These are phyloP conservation scores for Merodon equestris DNA, from an alignment of 2,888 invertebrate species.

Conservation along the genomic window DNA sequence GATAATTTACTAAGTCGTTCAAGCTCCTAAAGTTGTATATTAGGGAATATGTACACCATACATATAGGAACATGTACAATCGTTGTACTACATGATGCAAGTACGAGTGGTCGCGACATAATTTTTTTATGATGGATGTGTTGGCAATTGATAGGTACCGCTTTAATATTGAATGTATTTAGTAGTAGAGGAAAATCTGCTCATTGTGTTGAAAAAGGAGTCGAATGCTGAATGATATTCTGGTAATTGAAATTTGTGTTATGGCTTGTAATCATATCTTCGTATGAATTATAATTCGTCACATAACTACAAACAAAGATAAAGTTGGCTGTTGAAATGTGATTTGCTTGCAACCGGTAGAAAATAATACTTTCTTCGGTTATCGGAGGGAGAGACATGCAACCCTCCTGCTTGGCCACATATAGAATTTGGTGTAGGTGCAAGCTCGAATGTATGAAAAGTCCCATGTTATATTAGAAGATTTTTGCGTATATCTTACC, in stretches of 20 bases:
- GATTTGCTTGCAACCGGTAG: constrained; percentile 49
- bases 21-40: constrained; percentile 31
- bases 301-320: too few species aligned
- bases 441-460: too few species aligned
- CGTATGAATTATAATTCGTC: constrained; percentile 39
- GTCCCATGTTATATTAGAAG: too few species aligned
- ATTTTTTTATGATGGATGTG: constrained; percentile 61
- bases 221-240: constrained; percentile 5
- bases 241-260: constrained; percentile 54
- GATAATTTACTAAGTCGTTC: constrained; percentile 56
- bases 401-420: too few species aligned
- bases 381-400: too few species aligned
- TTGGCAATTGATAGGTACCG: constrained; percentile 62
- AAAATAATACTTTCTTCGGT: too few species aligned
- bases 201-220: constrained; percentile 12
- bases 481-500: too few species aligned
- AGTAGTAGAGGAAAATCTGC: constrained; percentile 44
- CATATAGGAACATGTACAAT: too few species aligned
- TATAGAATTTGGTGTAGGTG: too few species aligned
- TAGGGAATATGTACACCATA: too few species aligned
- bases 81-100: too few species aligned
- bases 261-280: constrained; percentile 45
- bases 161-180: constrained; percentile 11
- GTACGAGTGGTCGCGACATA: too few species aligned
- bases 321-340: constrained; percentile 34